A percentile compares a stretch with the other conserved stretches of the same genome.
Evolutionary conservation across 2,888 invertebrate species (phyloP).

Genomic region (Melieria crassipennis): DNA sequence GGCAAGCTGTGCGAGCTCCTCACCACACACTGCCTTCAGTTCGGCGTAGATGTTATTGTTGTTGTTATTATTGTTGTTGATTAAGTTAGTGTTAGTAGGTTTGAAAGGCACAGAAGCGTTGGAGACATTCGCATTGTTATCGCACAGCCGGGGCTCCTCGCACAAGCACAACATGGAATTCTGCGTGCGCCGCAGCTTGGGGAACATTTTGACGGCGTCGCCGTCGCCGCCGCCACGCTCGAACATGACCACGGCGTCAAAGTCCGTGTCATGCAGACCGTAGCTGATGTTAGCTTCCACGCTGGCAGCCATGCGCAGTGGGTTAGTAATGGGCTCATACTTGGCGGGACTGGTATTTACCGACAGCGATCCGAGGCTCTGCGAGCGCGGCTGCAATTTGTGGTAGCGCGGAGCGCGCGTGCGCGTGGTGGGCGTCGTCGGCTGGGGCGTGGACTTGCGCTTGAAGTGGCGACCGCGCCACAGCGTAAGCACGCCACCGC

Average conservation of each 20-base stretch:
- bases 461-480: slow-evolving; percentile 63
- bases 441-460: slow-evolving; percentile 62
- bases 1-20: slow-evolving; percentile 8
- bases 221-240: slow-evolving; percentile 37
- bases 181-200: slow-evolving; percentile 57
- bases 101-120: slow-evolving; percentile 40
- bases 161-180: slow-evolving; percentile 60
- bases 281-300: slow-evolving; percentile 52
- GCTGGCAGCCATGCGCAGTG: slow-evolving; percentile 60
- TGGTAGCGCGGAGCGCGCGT: slow-evolving; percentile 50
- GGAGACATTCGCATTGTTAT: slow-evolving; percentile 28
- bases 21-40: slow-evolving; percentile 41
- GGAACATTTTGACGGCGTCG: slow-evolving; percentile 49
- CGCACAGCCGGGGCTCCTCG: slow-evolving; percentile 45
- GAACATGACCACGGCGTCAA: slow-evolving; percentile 52
- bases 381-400: slow-evolving; percentile 61
- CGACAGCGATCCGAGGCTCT: slow-evolving; percentile 65
- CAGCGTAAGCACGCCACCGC: slow-evolving; percentile 64
- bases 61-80: slow-evolving; percentile 46
- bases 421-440: slow-evolving; percentile 58
- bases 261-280: slow-evolving; percentile 49
- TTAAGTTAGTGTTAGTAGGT: slow-evolving; percentile 39
- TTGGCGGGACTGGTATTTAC: slow-evolving; percentile 63
- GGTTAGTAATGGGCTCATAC: slow-evolving; percentile 62
- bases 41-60: slow-evolving; percentile 63